phyloP scores from a whole-genome alignment of 2,888 invertebrate genomes.

The Apomyelois bistriatella region DNA sequence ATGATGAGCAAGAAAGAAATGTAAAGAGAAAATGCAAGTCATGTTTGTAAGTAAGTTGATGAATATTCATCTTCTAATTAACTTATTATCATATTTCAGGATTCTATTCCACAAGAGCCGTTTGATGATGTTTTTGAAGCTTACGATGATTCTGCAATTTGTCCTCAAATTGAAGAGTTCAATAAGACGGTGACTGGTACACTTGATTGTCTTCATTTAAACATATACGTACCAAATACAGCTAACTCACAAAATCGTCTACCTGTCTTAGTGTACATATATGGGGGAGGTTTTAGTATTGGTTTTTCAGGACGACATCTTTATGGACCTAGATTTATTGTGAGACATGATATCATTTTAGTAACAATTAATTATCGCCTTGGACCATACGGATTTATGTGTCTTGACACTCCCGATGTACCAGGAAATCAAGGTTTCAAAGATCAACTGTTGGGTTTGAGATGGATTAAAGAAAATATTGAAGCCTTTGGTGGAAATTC shows the following conservation, averaged over 20 bases:
- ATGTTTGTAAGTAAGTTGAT: too few relatives aligned
- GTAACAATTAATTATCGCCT: conserved; percentile 46
- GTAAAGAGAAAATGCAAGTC: too few relatives aligned
- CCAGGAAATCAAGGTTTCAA: conserved; percentile 57
- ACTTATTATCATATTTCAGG: conserved; percentile 28
- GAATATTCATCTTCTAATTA: background rate
- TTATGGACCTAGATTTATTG: conserved; percentile 39
- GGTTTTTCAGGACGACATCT: conserved; percentile 30
- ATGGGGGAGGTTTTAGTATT: conserved; percentile 41
- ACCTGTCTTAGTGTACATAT: conserved; percentile 48
- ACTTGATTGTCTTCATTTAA: conserved; percentile 44
- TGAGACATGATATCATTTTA: conserved; percentile 45
- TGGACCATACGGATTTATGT: conserved; percentile 55
- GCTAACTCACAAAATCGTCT: conserved; percentile 33
- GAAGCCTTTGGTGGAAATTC: conserved; percentile 49
- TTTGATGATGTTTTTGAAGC: conserved; percentile 43
- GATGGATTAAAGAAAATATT: conserved; percentile 50
- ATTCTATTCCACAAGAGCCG: conserved; percentile 29
- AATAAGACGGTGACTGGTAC: conserved; percentile 30
- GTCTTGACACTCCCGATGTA: conserved; percentile 40
- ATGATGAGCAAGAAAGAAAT: too few relatives aligned
- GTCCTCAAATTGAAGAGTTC: conserved; percentile 43
- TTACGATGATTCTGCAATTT: conserved; percentile 38
- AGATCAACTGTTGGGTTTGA: conserved; percentile 46
- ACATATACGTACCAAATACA: conserved; percentile 40